Evolutionary conservation across 2,797 vertebrate species (phyloP).

Genomic region (Squalus acanthias): DNA sequence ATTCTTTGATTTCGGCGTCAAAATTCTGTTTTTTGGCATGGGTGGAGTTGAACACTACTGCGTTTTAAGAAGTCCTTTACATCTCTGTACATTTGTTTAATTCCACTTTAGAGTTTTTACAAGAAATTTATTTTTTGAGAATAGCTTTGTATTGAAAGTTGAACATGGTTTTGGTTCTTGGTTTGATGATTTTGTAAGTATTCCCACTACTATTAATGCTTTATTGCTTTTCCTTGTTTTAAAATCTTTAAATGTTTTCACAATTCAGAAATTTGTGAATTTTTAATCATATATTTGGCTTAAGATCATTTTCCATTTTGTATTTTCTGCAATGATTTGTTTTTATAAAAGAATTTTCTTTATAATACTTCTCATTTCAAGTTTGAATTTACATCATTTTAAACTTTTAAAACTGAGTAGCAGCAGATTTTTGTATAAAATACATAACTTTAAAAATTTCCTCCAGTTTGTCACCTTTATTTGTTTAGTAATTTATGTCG

Average conservation of each 20-base stretch:
- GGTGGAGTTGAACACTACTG: neutral
- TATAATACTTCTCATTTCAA: neutral
- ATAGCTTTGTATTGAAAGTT: neutral
- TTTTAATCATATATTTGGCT: neutral
- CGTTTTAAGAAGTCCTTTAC: too few relatives aligned
- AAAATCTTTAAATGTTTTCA: neutral
- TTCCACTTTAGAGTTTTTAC: neutral
- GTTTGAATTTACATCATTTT: neutral
- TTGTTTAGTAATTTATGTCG: neutral
- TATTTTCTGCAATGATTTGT: neutral
- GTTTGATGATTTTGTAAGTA: neutral
- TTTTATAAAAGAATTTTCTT: neutral
- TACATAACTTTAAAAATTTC: neutral
- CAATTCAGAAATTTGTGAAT: neutral
- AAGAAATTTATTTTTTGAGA: neutral
- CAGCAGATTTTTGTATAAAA: neutral
- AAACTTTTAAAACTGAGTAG: neutral
- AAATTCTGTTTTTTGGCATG: neutral
- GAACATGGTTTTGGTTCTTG: neutral
- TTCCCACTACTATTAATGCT: neutral
- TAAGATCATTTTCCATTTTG: neutral
- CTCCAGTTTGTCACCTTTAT: neutral
- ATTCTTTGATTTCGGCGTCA: neutral
- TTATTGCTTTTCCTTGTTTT: neutral
- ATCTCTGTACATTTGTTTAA: neutral